These are phyloP conservation scores for Panopea generosa DNA, from an alignment of 2,888 invertebrate genomes.

Conservation along the genomic window DNA sequence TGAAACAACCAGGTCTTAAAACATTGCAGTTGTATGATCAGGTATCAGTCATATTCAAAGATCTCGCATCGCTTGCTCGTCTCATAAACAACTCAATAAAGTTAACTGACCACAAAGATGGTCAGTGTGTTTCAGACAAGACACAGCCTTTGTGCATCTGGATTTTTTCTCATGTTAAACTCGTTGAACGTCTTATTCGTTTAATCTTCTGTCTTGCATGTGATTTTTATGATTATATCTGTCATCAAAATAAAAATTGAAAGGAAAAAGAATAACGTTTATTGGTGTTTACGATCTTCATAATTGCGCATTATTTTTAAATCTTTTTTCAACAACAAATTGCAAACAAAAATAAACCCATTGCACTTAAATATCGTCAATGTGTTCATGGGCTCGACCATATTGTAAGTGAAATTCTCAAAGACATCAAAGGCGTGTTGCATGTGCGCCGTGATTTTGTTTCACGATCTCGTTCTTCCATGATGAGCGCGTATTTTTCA, in stretches of 20 bases:
- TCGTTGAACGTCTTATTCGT: constrained; percentile 25
- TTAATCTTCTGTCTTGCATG: constrained; percentile 62
- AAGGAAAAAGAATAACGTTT: constrained; percentile 50
- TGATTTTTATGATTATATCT: constrained; percentile 66
- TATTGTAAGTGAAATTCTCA: constrained; percentile 17
- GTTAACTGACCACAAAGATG: constrained; percentile 62
- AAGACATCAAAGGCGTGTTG: constrained; percentile 34
- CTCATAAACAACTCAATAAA: constrained; percentile 62
- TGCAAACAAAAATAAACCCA: constrained; percentile 16
- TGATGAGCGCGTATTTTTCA: constrained; percentile 6
- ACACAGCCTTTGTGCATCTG: constrained; percentile 51
- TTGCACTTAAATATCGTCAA: constrained; percentile 23
- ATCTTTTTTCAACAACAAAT: constrained; percentile 29
- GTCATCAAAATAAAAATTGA: constrained; percentile 61
- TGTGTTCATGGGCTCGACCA: constrained; percentile 13
- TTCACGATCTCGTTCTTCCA: constrained; percentile 30
- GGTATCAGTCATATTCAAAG: too few species aligned
- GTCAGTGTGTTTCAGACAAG: constrained; percentile 28
- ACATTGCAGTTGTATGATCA: too few species aligned
- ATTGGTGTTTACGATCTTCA: constrained; percentile 59
- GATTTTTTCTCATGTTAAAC: constrained; percentile 38
- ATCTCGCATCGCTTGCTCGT: background rate
- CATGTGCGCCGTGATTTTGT: constrained; percentile 34
- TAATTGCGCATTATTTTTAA: constrained; percentile 55
- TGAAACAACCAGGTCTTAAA: too few species aligned